Base-by-base conservation (phyloP, 2,113 vertebrate genomes). In the Symphodus melops region DNA sequence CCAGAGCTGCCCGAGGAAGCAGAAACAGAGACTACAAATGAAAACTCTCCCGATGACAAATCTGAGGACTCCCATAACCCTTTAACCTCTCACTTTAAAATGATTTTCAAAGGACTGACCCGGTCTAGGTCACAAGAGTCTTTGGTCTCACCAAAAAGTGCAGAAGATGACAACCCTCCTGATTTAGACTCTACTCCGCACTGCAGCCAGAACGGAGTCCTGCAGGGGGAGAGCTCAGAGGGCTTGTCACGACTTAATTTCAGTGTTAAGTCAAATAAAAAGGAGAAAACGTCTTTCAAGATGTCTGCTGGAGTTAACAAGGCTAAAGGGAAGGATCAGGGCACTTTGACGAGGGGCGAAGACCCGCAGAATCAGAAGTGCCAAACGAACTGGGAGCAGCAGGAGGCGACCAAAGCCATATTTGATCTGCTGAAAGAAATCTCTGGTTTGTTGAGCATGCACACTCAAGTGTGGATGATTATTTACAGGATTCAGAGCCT, bases 381-480 rank as follows among this genome's bases (percentile, higher is more conserved):
- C 66, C 84, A 87, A 41, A 77, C 51, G 56, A 84, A 68, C 66
- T 76, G 59, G 86, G 90, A 92, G 67, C 88, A 91, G 52, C 85
- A 85, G 49, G 93, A 94, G 56, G 87, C 90, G 2, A 92, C 90
- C 48, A 94, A 94, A 88, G 93, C 91, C 63, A 85, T 95, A 19
- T 92, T 94, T 86, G 93, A 94, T 74, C 89, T 95, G 42, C 83
- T 95, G 64, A 95, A 94, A 75, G 94, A 94, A 89, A 93, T 95
- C 71, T 92, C 92, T 49, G 93, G 94, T 95, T 78, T 48, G 92
- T 91, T 79, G 36, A 44, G 21, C 42, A n/a, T 66, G 78, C 37
- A 68, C 60, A 76, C n/a, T 61, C 21, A 12, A 20, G 17, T 17
- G 21, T n/a, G n/a, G n/a, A 12, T n/a, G 56, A 1, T 28, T 42